Evolutionary conservation across 2,797 vertebrate species (phyloP).

Genomic region (Poecilia wingei): DNA sequence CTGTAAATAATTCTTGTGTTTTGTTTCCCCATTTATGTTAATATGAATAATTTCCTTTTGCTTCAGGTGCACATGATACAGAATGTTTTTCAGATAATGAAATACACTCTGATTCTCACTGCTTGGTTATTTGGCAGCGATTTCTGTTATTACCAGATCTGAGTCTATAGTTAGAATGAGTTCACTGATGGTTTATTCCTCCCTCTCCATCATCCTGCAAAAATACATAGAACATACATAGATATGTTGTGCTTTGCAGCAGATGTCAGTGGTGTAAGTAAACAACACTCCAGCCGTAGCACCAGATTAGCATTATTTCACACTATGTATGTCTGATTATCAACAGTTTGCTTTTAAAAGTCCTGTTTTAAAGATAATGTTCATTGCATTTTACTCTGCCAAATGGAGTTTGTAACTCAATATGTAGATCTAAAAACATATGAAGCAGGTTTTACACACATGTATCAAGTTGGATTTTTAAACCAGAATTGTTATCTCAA

Average conservation of each 20-base stretch:
- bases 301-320: background rate
- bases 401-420: background rate
- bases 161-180: background rate
- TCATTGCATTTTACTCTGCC: background rate
- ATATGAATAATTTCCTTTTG: background rate
- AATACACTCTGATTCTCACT: background rate
- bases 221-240: background rate
- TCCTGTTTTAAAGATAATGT: background rate
- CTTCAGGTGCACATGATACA: background rate
- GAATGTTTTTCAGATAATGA: background rate
- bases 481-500: background rate
- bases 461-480: background rate
- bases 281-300: background rate
- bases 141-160: background rate
- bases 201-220: background rate
- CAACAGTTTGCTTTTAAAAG: background rate
- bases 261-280: background rate
- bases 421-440: background rate
- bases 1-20: background rate
- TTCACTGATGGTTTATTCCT: background rate
- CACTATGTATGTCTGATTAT: background rate
- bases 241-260: background rate
- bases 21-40: background rate
- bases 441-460: background rate
- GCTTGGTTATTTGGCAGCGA: background rate